Base-by-base conservation (phyloP, 2,113 vertebrate species). In the Calcarius ornatus region DNA sequence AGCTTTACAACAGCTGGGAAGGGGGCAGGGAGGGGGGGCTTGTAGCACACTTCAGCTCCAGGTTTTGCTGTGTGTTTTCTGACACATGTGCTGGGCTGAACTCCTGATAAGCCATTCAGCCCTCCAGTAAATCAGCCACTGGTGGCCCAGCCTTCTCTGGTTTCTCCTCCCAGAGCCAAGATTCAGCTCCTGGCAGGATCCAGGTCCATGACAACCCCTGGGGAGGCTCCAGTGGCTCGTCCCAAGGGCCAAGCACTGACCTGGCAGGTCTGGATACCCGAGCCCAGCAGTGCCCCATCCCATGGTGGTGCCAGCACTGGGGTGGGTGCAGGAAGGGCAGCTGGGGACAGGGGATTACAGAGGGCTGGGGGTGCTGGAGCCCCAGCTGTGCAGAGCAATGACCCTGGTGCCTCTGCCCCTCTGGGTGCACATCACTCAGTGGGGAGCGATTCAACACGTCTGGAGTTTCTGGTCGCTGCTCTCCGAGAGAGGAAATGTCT, bases 1-100 rank as follows among this genome's bases (percentile, higher is more conserved):
- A 91, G 89, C 94, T 94, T 92, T 94, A 64, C 82, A 96, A 94
- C 95, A 96, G 96, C 96, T 97, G 96, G 96, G 92, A 97, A 95
- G 84, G 94, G 92, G 94, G 95, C 66, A 90, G 88, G 82, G 88
- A 82, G 45, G 20, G 68, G 87, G 77, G 79, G 77, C 61, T 86
- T 16, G 1, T 3, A 53, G 54, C 75, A 35, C 4, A 23, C 63
- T 66, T 79, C 19, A 0, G 85, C 81, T 87, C 86, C 89, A 94
- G 92, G 83, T 92, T 95, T 91, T 76, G 91, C 89, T 69, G 78
- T 92, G 83, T 90, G 65, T 94, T 95, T 94, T 79, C 86, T 88
- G 87, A 95, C 96, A 95, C 27, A 71, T 80, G 93, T 82, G 88
- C 91, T 78, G 91, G 92, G 90, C 88, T 92, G 73, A 78, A 77